phyloP scores from a whole-genome alignment of 92 coral and sea anemone species.

The Galaxea fascicularis region DNA sequence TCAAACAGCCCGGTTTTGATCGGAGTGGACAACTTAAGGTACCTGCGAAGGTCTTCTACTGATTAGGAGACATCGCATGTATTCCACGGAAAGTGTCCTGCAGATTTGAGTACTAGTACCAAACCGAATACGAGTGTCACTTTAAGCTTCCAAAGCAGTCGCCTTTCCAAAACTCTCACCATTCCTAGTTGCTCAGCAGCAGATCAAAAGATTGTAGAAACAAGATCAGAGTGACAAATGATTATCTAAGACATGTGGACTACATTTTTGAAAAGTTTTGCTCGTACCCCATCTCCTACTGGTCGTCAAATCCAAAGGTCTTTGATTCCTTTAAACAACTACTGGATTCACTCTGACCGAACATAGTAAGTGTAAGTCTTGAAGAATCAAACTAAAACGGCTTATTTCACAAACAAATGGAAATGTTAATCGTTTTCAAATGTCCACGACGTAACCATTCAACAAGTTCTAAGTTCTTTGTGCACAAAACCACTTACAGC shows the following conservation, averaged over 20 bases:
- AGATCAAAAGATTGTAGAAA: too few species aligned
- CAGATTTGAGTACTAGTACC: too few species aligned
- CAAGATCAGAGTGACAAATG: neutral
- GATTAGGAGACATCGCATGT: too few species aligned
- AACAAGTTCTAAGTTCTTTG: neutral
- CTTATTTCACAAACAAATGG: neutral
- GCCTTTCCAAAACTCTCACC: too few species aligned
- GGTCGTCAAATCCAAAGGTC: neutral
- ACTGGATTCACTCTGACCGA: neutral
- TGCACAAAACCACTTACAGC: slow-evolving; percentile 8
- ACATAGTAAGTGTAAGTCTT: neutral
- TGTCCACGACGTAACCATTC: neutral
- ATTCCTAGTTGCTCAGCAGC: too few species aligned
- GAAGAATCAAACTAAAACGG: neutral
- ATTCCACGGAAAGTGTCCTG: too few species aligned
- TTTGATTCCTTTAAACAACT: neutral
- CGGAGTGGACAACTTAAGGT: too few species aligned
- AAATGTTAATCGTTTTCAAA: neutral
- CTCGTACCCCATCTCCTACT: neutral
- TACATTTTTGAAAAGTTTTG: too few species aligned
- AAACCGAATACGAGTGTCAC: too few species aligned
- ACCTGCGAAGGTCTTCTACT: too few species aligned
- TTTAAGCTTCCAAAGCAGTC: too few species aligned
- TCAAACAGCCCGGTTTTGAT: too few species aligned
- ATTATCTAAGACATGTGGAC: neutral